Conservation (phyloP, 2,113 vertebrate species). For the Scomber japonicus region DNA sequence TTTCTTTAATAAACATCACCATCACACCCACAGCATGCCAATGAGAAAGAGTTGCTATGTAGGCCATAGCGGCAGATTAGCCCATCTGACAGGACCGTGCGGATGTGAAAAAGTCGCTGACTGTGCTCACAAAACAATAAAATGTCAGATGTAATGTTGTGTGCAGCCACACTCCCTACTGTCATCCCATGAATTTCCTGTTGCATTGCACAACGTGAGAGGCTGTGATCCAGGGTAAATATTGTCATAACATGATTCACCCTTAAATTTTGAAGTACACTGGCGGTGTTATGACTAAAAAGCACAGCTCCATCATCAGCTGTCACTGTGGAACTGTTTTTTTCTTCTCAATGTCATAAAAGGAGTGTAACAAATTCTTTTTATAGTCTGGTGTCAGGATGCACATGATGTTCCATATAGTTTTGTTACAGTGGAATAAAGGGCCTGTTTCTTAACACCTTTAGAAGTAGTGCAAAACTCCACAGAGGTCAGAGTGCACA, state of each 20-base stretch:
- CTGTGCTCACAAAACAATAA: slow-evolving; percentile 2
- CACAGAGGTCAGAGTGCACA: too few species aligned
- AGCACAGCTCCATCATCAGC: slow-evolving; percentile 27
- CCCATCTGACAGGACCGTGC: not conserved
- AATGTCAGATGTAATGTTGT: not conserved
- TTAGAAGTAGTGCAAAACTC: too few species aligned
- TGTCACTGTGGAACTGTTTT: slow-evolving; percentile 12
- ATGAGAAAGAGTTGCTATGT: not conserved
- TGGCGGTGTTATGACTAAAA: slow-evolving; percentile 16
- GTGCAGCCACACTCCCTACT: slow-evolving; percentile 32
- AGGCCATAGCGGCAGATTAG: not conserved
- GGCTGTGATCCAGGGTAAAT: slow-evolving; percentile 44
- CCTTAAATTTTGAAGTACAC: slow-evolving; percentile 18
- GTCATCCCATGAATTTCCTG: slow-evolving; percentile 43
- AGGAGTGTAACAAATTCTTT: not conserved
- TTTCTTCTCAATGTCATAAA: not conserved
- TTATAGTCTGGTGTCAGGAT: not conserved
- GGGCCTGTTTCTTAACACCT: too few species aligned
- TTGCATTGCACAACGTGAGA: slow-evolving; percentile 55
- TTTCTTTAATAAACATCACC: slow-evolving; percentile 20
- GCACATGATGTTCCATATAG: not conserved
- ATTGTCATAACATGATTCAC: slow-evolving; percentile 60
- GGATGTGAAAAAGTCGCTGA: not conserved
- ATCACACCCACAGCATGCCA: slow-evolving; percentile 28
- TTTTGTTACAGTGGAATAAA: not conserved